Evolutionary conservation across 2,113 vertebrate genomes (phyloP).

Genomic region (Rostratula benghalensis): DNA sequence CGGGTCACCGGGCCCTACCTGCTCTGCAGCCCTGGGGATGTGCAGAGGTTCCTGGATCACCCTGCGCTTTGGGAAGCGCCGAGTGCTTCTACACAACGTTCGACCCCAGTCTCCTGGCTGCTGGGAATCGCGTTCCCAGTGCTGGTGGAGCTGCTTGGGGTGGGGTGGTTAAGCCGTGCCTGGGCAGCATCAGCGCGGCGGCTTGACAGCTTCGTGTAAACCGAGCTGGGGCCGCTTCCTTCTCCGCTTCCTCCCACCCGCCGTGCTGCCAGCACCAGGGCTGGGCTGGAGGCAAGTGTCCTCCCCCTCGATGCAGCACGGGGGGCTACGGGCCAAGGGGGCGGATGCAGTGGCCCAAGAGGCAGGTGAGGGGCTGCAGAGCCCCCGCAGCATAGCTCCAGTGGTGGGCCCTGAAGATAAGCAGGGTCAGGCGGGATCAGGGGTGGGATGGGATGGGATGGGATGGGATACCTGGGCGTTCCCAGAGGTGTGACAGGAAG

Average conservation of each 20-base stretch:
- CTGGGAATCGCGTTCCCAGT: not conserved
- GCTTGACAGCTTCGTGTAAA: conserved; percentile 53
- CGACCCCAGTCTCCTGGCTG: fast-evolving
- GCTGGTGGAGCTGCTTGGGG: not conserved
- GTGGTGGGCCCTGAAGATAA: not conserved
- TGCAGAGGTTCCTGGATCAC: not conserved
- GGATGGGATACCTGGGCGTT: not conserved
- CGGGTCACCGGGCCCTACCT: not conserved
- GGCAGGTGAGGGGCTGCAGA: not conserved
- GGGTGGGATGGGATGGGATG: not conserved
- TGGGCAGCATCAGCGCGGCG: conserved; percentile 45
- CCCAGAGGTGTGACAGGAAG: conserved; percentile 25
- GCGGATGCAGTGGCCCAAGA: fast-evolving
- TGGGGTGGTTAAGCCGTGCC: conserved; percentile 2
- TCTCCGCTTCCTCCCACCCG: not conserved
- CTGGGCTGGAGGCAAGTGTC: not conserved
- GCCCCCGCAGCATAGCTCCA: not conserved
- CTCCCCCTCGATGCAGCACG: not conserved
- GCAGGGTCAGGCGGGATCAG: not conserved
- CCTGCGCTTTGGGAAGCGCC: not conserved
- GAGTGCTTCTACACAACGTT: not conserved
- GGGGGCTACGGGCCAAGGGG: not conserved
- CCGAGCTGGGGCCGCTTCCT: conserved; percentile 4
- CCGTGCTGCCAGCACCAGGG: not conserved
- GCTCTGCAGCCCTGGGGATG: not conserved